phyloP scores from a whole-genome alignment of 2,888 invertebrate species.

The Mesorhabditis sp. region DNA sequence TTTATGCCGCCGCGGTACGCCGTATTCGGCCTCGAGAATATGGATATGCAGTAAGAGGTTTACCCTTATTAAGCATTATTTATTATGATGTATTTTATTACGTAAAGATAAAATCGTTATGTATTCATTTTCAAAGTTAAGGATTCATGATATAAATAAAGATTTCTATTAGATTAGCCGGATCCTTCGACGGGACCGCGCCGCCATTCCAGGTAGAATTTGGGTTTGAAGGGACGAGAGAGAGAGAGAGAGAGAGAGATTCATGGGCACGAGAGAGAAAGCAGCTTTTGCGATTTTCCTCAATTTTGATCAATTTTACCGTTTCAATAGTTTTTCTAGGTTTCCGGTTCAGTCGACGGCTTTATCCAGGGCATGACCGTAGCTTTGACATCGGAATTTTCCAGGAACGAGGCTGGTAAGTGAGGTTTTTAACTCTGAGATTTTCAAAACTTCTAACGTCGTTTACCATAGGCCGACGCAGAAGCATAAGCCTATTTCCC shows the following conservation, averaged over 20 bases:
- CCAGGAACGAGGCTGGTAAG: conserved; percentile 26
- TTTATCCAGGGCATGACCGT: conserved; percentile 46
- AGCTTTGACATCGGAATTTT: conserved; percentile 41
- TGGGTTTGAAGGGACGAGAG: too few species aligned
- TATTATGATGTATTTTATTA: too few species aligned
- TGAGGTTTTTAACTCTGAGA: background rate
- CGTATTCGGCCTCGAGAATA: conserved; percentile 46
- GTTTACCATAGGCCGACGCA: too few species aligned
- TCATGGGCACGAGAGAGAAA: background rate
- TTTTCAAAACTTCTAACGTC: background rate
- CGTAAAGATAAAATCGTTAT: too few species aligned
- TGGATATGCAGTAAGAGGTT: conserved; percentile 41
- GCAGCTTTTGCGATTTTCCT: background rate
- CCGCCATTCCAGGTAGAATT: conserved; percentile 27
- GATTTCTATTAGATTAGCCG: conserved; percentile 22
- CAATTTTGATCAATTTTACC: background rate
- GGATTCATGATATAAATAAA: too few species aligned
- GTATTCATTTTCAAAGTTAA: too few species aligned
- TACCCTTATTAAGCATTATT: too few species aligned
- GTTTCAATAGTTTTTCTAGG: background rate
- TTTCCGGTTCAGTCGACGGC: conserved; percentile 36
- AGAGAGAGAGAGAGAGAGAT: too few species aligned
- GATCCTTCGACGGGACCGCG: conserved; percentile 33
- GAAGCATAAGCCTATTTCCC: too few species aligned
- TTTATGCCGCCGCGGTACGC: conserved; percentile 49